Base-by-base conservation (phyloP, 2,113 vertebrate genomes). In the Pituophis catenifer region DNA sequence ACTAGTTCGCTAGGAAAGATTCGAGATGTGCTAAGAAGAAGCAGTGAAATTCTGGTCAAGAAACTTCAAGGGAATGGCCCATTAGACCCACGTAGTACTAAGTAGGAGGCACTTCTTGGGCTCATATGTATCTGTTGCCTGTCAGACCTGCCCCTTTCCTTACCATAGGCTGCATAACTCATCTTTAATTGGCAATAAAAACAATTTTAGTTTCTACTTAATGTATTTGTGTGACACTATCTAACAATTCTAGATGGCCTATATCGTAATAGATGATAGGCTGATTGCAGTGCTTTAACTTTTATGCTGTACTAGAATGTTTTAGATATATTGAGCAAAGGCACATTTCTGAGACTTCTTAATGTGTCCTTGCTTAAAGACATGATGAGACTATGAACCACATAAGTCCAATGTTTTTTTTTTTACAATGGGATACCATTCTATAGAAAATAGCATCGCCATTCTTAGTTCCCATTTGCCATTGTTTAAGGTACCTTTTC, bases 1-100 rank as follows among this genome's bases (percentile, higher is more conserved):
- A 99, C 98, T 26, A 98, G 98, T 91, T 99, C 99, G 70, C 96
- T 99, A 92, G 99, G 99, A 62, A 99, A 98, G 96, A 98, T 99
- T 94, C 97, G 99, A 52, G 99, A 99, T 8, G 98, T 99, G 33
- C 95, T 99, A 26, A 98, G 99, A 5, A 98, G 98, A 95, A 99
- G 99, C 98, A 99, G 99, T 4, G 99, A 99, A 96, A 96, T 99
- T 97, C 96, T 99, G 96, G 99, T 99, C 96, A 99, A 99, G 98
- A 99, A 99, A 91, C 98, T 99, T 92, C 99, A 99, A 96, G 98
- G 98, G 65, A 98, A 98, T 0, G 98, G 97, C 7, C 98, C 98
- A 2, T 97, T 98, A 81, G 97, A 99, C 53, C 98, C 98, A 26
- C 98, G 98, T 96, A 99, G 96, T 93, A 96, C 96, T 92, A 98